Conservation (phyloP, 2,888 invertebrate species). For the Athalia circularis region DNA sequence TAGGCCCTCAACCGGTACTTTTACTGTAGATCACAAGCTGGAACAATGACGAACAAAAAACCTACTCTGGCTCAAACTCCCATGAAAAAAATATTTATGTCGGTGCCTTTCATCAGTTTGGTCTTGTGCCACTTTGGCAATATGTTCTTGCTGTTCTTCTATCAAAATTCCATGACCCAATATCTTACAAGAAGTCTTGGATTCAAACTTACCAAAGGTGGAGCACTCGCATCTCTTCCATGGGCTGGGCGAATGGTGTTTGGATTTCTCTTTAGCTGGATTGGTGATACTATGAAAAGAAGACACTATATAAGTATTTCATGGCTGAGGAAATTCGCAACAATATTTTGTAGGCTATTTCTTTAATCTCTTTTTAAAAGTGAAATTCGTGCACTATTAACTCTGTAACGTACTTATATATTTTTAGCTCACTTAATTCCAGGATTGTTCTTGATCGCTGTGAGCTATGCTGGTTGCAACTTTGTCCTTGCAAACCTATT, state of each 20-base stretch:
- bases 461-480: conserved; percentile 64
- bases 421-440: conserved; percentile 78
- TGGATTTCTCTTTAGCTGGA: conserved; percentile 83
- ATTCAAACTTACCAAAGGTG: conserved; percentile 83
- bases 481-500: conserved; percentile 63
- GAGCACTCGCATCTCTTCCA: conserved; percentile 82
- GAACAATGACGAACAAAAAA: conserved; percentile 56
- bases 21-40: conserved; percentile 75
- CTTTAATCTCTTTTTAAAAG: conserved; percentile 4
- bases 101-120: conserved; percentile 83
- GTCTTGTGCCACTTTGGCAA: conserved; percentile 84
- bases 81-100: conserved; percentile 78
- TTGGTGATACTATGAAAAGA: conserved; percentile 80
- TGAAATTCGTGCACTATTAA: background rate
- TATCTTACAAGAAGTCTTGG: conserved; percentile 84
- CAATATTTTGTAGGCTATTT: conserved; percentile 64
- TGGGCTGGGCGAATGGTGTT: conserved; percentile 82
- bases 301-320: conserved; percentile 74
- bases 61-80: conserved; percentile 77
- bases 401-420: conserved; percentile 25
- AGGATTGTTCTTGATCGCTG: conserved; percentile 75
- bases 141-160: conserved; percentile 85
- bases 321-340: conserved; percentile 62
- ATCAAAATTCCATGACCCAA: conserved; percentile 85
- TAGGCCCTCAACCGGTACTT: background rate